Evolutionary conservation across 2,797 vertebrate species (phyloP), one percentile per base, ranked within the genome.

Genomic region (Morus bassanus): DNA sequence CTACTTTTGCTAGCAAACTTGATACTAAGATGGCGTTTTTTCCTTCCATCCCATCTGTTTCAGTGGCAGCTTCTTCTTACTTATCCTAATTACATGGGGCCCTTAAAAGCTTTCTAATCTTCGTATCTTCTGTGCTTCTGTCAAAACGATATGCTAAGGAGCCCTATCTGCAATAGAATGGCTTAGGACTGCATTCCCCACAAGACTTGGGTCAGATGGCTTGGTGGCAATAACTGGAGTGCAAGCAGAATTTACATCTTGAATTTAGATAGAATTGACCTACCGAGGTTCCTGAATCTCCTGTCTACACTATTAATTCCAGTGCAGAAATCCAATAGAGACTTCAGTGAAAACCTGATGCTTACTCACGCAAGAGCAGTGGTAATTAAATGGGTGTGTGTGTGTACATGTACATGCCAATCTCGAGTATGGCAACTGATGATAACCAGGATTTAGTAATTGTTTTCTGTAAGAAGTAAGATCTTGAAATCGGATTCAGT

Each of bases 351-450:
- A 88, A 92, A 92, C 48, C 82, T 79, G 89, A 75, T 76, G 82
- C 87, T 93, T 94, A 84, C 53, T 95, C 79, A 76, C 51, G 23
- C 25, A 23, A 48, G 63, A 88, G 87, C 67, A 84, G 79, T n/a
- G 18, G 50, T 72, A 75, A 96, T 95, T 88, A 95, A 85, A 76
- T 64, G 79, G 89, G 89, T 41, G 92, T 89, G 78, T 82, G 43
- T 75, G 60, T 82, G 70, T 91, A 95, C 57, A 30, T 28, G 41
- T 63, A 41, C 61, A 39, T 5, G 25, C 75, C 89, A 23, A 95
- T 85, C 73, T 54, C 28, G 21, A 91, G 48, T 7, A 0, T 30
- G 53, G 64, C 54, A 69, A 73, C 91, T 69, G 57, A n/a, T n/a
- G 60, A 78, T 92, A 95, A 88, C 64, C 30, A 65, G 79, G 39